Evolutionary conservation across 2,797 vertebrate species (phyloP), one percentile per base, ranked within the genome.

Genomic region (Girardinus metallicus): DNA sequence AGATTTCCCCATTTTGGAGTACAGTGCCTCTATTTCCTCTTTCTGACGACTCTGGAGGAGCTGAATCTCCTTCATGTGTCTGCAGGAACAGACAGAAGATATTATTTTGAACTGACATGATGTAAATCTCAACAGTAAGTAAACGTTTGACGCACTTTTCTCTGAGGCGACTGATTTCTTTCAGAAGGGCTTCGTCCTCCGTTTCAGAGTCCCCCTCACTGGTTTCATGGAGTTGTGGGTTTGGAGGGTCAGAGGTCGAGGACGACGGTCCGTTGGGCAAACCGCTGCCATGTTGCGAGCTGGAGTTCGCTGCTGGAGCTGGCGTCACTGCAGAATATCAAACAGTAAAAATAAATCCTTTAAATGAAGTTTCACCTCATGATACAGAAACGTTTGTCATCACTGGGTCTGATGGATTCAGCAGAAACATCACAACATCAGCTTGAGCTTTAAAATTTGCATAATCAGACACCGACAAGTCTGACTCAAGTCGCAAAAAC

Each of bases 51-150:
- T 95, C 80, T 98, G 97, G 85, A 99, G 93, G 78, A 96, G 95
- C 91, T 98, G 98, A 90, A 98, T 97, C 95, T 99, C 98, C 88
- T 93, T 95, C 95, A 97, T 96, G 84, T 99, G 98, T 94, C 98
- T 99, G 85, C 3, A 53, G 84, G 36, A 80, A 57, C 11, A 80
- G 53, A 46, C 4, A 26, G 44, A 0, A 73, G 15, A 62, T 64
- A 78, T 57, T 46, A 21, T 9, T 29, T 62, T 18, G 34, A 44
- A 44, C 11, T 29, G n/a, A 16, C 6, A 15, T 29, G 5, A 43
- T 15, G 39, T n/a, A 43, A 70, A 70, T 13, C 66, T n/a, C 5
- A 41, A 46, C 13, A 29, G 1, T 4, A 8, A 2, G 21, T 34
- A 15, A 66, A 70, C 21, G 36, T 4, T 2, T 23, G 16, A 87